Evolutionary conservation across 1,140 invertebrate species (phyloP).

Genomic region (Pseudomyrmex dendroicus): DNA sequence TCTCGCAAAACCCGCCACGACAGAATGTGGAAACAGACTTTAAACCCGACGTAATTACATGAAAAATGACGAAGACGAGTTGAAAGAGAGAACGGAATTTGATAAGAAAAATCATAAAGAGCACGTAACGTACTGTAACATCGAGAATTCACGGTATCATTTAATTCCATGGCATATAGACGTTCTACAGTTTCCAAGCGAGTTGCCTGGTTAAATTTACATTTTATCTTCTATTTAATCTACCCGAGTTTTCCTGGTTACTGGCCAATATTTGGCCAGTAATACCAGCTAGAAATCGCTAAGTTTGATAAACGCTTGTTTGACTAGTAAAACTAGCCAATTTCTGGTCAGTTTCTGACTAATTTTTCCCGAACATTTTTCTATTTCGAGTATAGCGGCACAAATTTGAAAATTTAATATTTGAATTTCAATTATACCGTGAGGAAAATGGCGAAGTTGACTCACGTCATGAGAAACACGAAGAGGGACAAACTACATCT

Average conservation of each 20-base stretch:
- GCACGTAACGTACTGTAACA: neutral
- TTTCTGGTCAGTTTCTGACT: no score
- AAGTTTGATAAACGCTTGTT: no score
- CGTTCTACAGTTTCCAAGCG: neutral
- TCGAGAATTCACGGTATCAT: neutral
- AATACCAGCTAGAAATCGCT: no score
- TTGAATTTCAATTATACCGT: neutral
- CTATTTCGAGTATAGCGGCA: neutral
- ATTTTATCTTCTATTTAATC: slow-evolving; percentile 13
- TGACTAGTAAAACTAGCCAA: no score
- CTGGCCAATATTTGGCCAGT: no score
- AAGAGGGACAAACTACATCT: neutral
- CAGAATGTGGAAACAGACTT: neutral
- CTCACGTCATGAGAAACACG: neutral
- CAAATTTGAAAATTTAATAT: slow-evolving; percentile 7
- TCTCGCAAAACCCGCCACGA: slow-evolving; percentile 27
- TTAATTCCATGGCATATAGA: neutral
- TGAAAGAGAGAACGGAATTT: neutral
- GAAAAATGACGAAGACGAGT: neutral
- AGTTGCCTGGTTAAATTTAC: neutral
- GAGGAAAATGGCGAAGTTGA: no score
- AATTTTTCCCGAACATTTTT: no score
- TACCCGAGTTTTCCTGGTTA: no score
- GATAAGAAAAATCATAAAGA: neutral
- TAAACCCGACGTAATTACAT: neutral